phyloP scores from a whole-genome alignment of 1,140 invertebrate genomes.

The Teleopsis dalmanni region DNA sequence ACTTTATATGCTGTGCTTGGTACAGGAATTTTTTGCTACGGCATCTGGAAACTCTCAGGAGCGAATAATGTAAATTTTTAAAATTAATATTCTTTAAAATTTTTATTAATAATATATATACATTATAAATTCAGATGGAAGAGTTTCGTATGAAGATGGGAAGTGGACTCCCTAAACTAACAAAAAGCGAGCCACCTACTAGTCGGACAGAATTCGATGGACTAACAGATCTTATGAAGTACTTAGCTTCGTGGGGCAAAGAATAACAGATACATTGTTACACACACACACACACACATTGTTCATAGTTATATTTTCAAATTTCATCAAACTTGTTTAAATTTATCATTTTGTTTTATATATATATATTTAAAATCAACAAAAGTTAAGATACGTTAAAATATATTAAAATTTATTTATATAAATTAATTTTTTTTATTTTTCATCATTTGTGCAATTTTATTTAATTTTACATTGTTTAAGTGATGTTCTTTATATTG shows the following conservation, averaged over 20 bases:
- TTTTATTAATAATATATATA: constrained; percentile 2
- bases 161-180: constrained; percentile 61
- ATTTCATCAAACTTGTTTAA: background rate
- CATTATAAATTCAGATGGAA: constrained; percentile 49
- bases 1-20: constrained; percentile 78
- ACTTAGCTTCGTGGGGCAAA: constrained; percentile 55
- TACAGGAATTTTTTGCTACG: constrained; percentile 71
- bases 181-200: constrained; percentile 70
- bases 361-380: background rate
- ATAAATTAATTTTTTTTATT: background rate
- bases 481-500: constrained; percentile 8
- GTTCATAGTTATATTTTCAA: background rate
- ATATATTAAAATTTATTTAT: background rate
- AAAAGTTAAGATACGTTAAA: background rate
- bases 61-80: constrained; percentile 58
- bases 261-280: constrained; percentile 18
- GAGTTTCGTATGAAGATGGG: constrained; percentile 69
- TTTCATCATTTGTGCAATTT: constrained; percentile 6
- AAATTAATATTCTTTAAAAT: background rate
- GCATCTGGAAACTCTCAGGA: constrained; percentile 82
- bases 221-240: constrained; percentile 71
- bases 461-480: background rate
- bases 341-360: background rate
- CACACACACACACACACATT: background rate
- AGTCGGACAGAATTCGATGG: constrained; percentile 81